Conservation (phyloP, 2,113 vertebrate genomes). For the Engystomops pustulosus region DNA sequence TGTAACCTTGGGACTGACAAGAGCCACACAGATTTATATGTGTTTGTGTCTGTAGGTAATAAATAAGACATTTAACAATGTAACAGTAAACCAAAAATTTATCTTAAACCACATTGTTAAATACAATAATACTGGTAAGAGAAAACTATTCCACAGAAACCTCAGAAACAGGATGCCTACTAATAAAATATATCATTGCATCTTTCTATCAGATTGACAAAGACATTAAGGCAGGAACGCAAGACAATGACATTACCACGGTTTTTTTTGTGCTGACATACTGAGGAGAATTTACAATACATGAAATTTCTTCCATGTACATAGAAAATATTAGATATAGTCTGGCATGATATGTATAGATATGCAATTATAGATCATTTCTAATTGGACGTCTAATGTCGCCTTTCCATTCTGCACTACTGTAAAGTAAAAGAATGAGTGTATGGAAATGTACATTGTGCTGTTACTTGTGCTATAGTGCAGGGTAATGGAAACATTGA, state of each 20-base stretch:
- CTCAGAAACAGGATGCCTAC: background rate
- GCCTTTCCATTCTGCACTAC: background rate
- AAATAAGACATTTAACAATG: background rate
- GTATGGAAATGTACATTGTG: background rate
- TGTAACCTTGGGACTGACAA: too few species aligned
- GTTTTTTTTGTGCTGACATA: background rate
- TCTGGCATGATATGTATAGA: background rate
- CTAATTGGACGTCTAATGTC: background rate
- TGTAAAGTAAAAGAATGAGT: background rate
- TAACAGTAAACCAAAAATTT: background rate
- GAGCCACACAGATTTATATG: too few species aligned
- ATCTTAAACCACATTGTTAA: background rate
- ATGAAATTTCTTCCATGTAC: background rate
- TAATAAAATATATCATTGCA: constrained; percentile 19
- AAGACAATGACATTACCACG: background rate
- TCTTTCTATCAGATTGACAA: background rate
- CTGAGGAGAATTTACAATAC: background rate
- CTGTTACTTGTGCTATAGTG: background rate
- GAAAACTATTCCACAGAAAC: background rate
- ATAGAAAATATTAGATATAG: background rate
- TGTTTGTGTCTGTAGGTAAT: background rate
- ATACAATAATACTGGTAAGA: constrained; percentile 13
- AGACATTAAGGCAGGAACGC: background rate
- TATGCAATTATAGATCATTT: too few species aligned
- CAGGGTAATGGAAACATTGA: background rate